Evolutionary conservation across 2,797 vertebrate genomes (phyloP), one percentile per base, ranked within the genome.

Genomic region (Characodon lateralis): DNA sequence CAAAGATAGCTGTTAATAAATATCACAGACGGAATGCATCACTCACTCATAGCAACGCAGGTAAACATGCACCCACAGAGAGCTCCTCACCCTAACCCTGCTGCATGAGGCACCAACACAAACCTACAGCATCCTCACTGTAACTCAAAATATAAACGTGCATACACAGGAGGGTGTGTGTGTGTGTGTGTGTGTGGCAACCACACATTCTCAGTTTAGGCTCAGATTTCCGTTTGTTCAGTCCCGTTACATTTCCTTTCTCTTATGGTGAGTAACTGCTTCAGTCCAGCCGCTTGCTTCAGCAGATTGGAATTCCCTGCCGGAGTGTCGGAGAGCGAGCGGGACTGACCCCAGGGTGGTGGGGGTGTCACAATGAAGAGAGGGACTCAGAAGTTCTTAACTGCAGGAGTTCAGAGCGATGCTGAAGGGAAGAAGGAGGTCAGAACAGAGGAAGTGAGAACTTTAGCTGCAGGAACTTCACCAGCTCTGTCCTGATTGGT

Each of bases 281-380:
- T 70, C 89, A 91, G 91, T 85, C 89, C 83, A 84, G 86, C 61
- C 18, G 80, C 89, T 93, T 95, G 95, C 93, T 94, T 96, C 94
- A 96, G 88, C 78, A 91, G 94, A 96, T 92, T 88, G 96, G 95
- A 95, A 96, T 96, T 93, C 92, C 85, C 81, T 87, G 88, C 58
- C 72, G 56, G 89, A 87, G 92, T 89, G 93, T 91, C 65, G 79
- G 89, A 74, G 85, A 56, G 85, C 5, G 75, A 78, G 88, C 0
- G 14, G 53, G 70, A 83, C 61, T 56, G 58, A 2, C 76, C 72
- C 61, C 0, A 28, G 74, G 55, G 58, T 4, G 71, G 14, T 18
- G 72, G 43, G 70, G 85, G 63, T 84, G 79, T 79, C 56, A 59
- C 81, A 83, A 86, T 81, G 83, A 85, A 80, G 84, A 78, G 73